These are phyloP conservation scores for Pristionchus exspectatus DNA, from an alignment of 2,888 invertebrate genomes.

Conservation along the genomic window DNA sequence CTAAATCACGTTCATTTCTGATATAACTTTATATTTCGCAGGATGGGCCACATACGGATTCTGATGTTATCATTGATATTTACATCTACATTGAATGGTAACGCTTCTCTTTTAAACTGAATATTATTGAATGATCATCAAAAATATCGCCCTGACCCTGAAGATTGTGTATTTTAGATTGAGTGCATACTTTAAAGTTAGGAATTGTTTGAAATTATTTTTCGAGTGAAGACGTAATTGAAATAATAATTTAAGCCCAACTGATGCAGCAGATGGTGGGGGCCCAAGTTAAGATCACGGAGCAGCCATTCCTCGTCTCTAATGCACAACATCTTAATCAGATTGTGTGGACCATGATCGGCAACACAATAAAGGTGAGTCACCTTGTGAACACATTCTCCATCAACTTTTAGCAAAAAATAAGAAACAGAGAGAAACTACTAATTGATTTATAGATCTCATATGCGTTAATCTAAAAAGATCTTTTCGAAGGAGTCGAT, in stretches of 20 bases:
- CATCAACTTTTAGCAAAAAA: neutral
- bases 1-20: neutral
- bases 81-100: neutral
- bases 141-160: too few species aligned
- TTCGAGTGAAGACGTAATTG: too few species aligned
- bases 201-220: too few species aligned
- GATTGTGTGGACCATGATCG: conserved; percentile 76
- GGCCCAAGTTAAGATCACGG: conserved; percentile 77
- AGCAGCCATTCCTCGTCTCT: conserved; percentile 74
- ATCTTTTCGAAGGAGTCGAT: conserved; percentile 59
- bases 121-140: neutral
- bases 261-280: conserved; percentile 49
- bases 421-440: too few species aligned
- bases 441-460: neutral
- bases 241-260: conserved; percentile 30
- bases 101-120: neutral
- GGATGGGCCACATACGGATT: neutral
- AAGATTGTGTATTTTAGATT: too few species aligned
- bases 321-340: conserved; percentile 75
- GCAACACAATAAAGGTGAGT: conserved; percentile 67
- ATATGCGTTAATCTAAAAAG: neutral
- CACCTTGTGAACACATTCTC: neutral
- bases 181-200: too few species aligned
- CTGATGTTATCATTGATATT: neutral
- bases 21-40: neutral